Evolutionary conservation across 1,140 invertebrate genomes (phyloP).

Genomic region (Drosophila oshimai): DNA sequence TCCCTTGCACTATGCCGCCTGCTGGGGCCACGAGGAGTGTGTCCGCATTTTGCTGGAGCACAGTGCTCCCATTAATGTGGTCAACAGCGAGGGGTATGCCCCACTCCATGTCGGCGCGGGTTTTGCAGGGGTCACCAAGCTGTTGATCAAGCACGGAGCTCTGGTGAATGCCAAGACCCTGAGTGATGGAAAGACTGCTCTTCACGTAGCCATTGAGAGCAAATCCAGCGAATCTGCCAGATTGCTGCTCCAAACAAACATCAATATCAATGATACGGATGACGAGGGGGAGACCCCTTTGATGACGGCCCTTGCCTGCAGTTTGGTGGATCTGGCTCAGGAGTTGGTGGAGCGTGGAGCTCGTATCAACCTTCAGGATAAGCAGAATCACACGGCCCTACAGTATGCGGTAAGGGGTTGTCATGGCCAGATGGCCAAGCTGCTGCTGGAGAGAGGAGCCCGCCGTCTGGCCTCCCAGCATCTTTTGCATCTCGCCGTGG

Average conservation of each 20-base stretch:
- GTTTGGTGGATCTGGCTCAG: slow-evolving; percentile 83
- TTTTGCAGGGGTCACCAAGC: slow-evolving; percentile 53
- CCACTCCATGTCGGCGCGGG: slow-evolving; percentile 96
- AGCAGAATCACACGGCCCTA: slow-evolving; percentile 84
- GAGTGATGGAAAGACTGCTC: slow-evolving; percentile 68
- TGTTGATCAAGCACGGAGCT: slow-evolving; percentile 69
- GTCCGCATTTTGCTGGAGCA: slow-evolving; percentile 90
- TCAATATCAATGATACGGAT: slow-evolving; percentile 85
- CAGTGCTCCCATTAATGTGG: slow-evolving; percentile 90
- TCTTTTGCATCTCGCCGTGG: slow-evolving; percentile 85
- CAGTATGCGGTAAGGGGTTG: slow-evolving; percentile 84
- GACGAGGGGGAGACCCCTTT: slow-evolving; percentile 85
- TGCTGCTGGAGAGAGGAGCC: slow-evolving; percentile 84
- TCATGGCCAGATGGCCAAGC: slow-evolving; percentile 76
- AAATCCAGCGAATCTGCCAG: slow-evolving; percentile 83
- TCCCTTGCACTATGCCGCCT: slow-evolving; percentile 86
- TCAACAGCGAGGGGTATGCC: slow-evolving; percentile 94
- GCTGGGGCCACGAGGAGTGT: slow-evolving; percentile 84
- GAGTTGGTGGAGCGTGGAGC: slow-evolving; percentile 84
- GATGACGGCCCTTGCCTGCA: slow-evolving; percentile 84
- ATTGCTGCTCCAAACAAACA: slow-evolving; percentile 85
- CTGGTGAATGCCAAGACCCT: slow-evolving; percentile 73
- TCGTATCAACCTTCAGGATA: slow-evolving; percentile 85
- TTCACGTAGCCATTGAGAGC: slow-evolving; percentile 69
- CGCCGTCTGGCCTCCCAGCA: slow-evolving; percentile 85